Conservation (phyloP, 2,113 vertebrate genomes). For the Callocephalon fimbriatum region DNA sequence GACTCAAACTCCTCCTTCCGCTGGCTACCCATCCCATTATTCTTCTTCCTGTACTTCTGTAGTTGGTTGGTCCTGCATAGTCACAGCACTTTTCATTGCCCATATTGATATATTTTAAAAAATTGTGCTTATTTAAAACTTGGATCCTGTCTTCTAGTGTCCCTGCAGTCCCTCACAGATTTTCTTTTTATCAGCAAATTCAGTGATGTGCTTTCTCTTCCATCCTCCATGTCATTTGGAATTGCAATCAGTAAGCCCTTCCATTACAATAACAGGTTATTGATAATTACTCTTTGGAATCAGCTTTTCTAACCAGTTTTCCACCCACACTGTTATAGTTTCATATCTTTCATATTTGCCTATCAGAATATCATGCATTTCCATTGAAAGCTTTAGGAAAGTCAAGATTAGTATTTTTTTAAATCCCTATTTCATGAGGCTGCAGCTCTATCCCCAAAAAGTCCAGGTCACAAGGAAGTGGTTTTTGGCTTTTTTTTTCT, state of each 20-base stretch:
- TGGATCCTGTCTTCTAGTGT: not conserved
- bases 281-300: not conserved
- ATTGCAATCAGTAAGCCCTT: not conserved
- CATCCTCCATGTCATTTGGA: not conserved
- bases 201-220: not conserved
- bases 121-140: not conserved
- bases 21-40: not conserved
- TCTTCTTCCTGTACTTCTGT: not conserved
- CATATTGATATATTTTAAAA: not conserved
- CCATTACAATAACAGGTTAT: not conserved
- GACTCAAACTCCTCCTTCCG: not conserved
- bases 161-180: not conserved
- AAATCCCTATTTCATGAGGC: not conserved
- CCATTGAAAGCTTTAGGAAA: not conserved
- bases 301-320: not conserved
- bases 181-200: not conserved
- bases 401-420: not conserved
- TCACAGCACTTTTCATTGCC: accelerated
- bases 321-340: not conserved
- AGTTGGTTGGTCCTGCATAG: not conserved
- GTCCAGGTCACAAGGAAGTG: not conserved
- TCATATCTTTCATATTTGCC: not conserved
- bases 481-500: not conserved
- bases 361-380: not conserved
- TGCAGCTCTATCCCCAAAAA: not conserved